Evolutionary conservation across 2,797 vertebrate species (phyloP), one percentile per base, ranked within the genome.

Genomic region (Schizopygopsis pylzovi): DNA sequence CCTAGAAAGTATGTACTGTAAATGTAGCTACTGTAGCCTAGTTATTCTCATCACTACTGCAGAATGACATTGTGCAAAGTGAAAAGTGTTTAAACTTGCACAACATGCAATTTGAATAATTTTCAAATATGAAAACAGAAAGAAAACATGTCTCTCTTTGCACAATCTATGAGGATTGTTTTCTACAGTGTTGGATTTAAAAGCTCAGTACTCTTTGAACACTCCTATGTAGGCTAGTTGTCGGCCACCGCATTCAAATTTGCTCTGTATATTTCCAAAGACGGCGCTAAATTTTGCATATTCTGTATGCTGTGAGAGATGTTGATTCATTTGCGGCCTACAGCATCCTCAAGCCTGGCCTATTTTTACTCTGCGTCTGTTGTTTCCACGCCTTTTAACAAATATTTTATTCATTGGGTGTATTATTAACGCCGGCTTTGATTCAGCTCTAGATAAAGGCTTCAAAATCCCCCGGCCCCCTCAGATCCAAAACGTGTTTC

Each of bases 401-500:
- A 87, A 89, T 87, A 77, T 83, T 88, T 85, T 89, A 84, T 86
- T 89, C 77, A 90, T 88, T 61, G n/a, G 56, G 37, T 83, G 86
- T 84, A 87, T 88, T 89, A 88, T 88, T 88, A 88, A 90, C 83
- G 71, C 67, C 16, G 77, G 65, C 72, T 89, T 88, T 88, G 79
- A 85, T 86, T 88, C 85, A 68, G 80, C 52, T 65, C 37, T 67
- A 86, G 70, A 89, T 86, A 88, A 90, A 83, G 85, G 83, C 88
- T 90, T 90, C 83, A 88, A 86, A 90, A 86, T 70, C 79, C 86
- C 72, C 16, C 65, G 73, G 22, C 82, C 77, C 45, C 33, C 73
- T 78, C 71, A 80, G 78, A 85, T 77, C 71, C 45, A 82, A 77
- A 87, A 82, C 33, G 67, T 71, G 80, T 77, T 73, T 84, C 81